Evolutionary conservation across 53 echinoderm and acorn worm genomes (phyloP).

Genomic region (Paracentrotus lividus): DNA sequence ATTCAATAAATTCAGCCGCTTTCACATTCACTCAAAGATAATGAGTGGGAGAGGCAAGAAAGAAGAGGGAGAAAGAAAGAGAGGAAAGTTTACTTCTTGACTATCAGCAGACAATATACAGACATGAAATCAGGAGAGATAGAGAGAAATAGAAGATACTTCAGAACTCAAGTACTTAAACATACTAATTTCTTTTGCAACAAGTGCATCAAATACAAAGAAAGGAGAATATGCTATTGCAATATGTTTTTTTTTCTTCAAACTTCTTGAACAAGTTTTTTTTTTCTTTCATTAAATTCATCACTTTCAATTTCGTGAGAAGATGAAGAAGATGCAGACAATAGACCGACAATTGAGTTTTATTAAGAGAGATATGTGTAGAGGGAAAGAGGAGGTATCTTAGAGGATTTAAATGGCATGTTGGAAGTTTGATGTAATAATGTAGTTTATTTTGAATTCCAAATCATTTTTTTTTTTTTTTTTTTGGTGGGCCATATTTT

Average conservation of each 20-base stretch:
- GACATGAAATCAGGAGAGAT: background rate
- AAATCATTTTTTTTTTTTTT: background rate
- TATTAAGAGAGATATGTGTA: no score
- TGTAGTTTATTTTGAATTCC: background rate
- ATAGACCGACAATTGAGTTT: no score
- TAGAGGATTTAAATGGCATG: background rate
- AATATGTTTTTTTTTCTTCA: no score
- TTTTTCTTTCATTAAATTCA: no score
- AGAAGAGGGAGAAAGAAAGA: background rate
- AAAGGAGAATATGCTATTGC: no score
- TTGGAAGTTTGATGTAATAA: slow-evolving; percentile 12
- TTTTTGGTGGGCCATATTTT: background rate
- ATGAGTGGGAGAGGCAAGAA: background rate
- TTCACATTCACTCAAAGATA: background rate
- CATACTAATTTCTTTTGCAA: no score
- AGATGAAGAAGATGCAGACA: no score
- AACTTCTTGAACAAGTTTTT: no score
- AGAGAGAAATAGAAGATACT: background rate
- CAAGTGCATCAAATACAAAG: no score
- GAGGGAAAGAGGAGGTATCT: no score
- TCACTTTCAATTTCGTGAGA: no score
- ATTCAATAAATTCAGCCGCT: background rate
- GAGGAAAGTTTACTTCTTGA: background rate
- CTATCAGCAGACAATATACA: background rate
- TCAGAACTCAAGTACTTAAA: no score